phyloP scores from a whole-genome alignment of 2,888 invertebrate species.

The Monochamus alternatus region DNA sequence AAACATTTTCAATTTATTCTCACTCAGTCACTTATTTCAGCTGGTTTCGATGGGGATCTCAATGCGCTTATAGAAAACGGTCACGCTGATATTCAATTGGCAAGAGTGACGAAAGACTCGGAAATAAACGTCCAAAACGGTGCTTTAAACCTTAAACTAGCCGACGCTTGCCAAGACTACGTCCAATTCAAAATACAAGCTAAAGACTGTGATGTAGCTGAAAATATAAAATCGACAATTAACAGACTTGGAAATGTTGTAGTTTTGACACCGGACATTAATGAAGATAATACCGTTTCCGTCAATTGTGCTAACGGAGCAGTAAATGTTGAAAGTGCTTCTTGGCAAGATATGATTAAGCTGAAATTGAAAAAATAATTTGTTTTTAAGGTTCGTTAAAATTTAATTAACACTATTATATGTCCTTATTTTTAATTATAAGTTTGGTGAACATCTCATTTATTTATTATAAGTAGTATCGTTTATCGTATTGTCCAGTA shows the following conservation, averaged over 20 bases:
- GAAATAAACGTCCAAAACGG: constrained; percentile 61
- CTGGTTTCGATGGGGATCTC: constrained; percentile 67
- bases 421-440: not conserved
- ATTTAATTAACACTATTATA: too few relatives aligned
- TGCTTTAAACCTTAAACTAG: constrained; percentile 61
- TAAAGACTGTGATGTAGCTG: constrained; percentile 46
- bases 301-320: constrained; percentile 56
- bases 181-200: constrained; percentile 57
- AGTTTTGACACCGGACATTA: constrained; percentile 50
- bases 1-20: not conserved
- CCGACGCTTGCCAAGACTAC: constrained; percentile 61
- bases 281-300: constrained; percentile 43
- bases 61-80: constrained; percentile 62
- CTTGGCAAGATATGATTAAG: constrained; percentile 62
- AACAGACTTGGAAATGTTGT: constrained; percentile 40
- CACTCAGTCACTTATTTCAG: constrained; percentile 57
- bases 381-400: not conserved
- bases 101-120: constrained; percentile 64
- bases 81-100: constrained; percentile 64
- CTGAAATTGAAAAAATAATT: constrained; percentile 51
- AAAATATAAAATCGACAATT: constrained; percentile 50
- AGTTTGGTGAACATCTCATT: not conserved
- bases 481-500: too few relatives aligned
- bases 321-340: constrained; percentile 57
- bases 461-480: not conserved